Percentiles rank a stretch among this genome's conserved stretches.
phyloP scores from a whole-genome alignment of 2,888 invertebrate genomes.

The Pseudolycoriella hygida region DNA sequence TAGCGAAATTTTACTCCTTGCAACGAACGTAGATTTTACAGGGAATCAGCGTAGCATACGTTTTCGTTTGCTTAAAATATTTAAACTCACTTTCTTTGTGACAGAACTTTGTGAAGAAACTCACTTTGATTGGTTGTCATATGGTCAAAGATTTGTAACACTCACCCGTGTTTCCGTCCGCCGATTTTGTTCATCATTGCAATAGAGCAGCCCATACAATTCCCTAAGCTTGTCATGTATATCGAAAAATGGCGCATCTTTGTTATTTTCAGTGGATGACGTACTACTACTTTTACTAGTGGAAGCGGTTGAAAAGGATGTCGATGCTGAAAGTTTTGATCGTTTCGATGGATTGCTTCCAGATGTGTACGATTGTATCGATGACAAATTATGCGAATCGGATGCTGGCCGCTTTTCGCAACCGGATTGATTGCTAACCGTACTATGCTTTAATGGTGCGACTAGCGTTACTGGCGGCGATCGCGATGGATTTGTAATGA shows the following conservation, averaged over 20 bases:
- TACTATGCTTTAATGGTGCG: background rate
- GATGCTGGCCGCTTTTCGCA: background rate
- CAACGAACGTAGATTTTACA: too few relatives aligned
- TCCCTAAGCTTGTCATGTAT: constrained; percentile 27
- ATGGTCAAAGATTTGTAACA: too few relatives aligned
- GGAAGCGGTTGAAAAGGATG: background rate
- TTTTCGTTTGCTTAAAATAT: too few relatives aligned
- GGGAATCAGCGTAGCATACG: too few relatives aligned
- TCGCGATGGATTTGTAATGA: background rate
- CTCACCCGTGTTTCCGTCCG: constrained; percentile 26
- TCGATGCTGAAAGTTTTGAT: constrained; percentile 1
- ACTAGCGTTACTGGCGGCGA: background rate
- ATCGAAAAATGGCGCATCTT: constrained; percentile 21
- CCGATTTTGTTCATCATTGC: constrained; percentile 19
- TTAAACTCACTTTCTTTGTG: too few relatives aligned
- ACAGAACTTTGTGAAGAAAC: too few relatives aligned
- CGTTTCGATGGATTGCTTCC: background rate
- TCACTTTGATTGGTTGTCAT: too few relatives aligned
- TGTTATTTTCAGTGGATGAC: too few relatives aligned
- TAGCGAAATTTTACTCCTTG: too few relatives aligned
- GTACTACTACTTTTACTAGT: background rate
- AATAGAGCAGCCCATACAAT: constrained; percentile 23
- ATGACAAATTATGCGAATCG: background rate
- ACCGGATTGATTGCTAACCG: background rate
- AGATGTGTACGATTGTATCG: background rate